A percentile compares a stretch with the other conserved stretches of the same genome.
Conservation (phyloP, 2,888 invertebrate species). For the Tetanocera ferruginea region DNA sequence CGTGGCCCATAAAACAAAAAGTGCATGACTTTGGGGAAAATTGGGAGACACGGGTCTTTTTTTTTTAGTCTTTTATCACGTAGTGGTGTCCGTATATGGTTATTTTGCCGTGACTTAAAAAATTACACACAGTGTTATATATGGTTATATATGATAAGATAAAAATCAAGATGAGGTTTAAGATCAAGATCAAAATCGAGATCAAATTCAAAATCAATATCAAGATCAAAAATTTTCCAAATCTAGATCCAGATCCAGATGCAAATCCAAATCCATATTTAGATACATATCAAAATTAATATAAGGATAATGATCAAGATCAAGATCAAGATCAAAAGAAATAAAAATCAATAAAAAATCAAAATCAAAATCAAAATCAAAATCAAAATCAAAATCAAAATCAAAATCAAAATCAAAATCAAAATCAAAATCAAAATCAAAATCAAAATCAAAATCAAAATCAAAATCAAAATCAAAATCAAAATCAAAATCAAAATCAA, state of each 20-base stretch:
- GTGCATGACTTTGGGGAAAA: no score
- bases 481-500: no score
- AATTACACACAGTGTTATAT: no score
- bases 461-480: no score
- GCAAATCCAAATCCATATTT: not conserved
- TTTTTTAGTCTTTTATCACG: no score
- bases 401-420: not conserved
- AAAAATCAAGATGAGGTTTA: not conserved
- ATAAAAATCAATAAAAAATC: not conserved
- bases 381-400: not conserved
- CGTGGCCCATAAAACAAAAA: no score
- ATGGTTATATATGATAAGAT: no score
- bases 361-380: not conserved
- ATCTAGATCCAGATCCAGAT: not conserved
- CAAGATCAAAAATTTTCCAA: not conserved
- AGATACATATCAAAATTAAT: not conserved
- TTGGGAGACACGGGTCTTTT: no score
- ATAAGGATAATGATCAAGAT: not conserved
- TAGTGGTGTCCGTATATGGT: no score
- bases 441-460: no score
- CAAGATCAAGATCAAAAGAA: not conserved
- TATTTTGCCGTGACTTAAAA: no score
- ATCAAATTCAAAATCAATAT: not conserved
- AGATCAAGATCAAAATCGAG: not conserved
- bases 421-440: no score